A percentile compares a stretch with the other conserved stretches of the same genome.
These are phyloP conservation scores for Eurystomus glaucurus DNA, from an alignment of 2,797 vertebrate genomes.

Conservation along the genomic window DNA sequence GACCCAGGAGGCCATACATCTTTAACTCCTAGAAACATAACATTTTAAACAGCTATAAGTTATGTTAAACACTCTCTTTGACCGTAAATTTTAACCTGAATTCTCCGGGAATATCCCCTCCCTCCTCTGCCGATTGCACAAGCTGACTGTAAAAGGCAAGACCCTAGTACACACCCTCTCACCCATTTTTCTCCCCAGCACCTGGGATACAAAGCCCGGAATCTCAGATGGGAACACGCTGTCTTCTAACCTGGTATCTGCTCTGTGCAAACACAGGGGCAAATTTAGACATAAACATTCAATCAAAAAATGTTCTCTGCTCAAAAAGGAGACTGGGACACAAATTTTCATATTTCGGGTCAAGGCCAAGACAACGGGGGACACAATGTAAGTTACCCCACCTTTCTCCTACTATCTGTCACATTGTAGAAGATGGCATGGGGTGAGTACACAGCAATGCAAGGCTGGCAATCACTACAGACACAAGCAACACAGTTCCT, in stretches of 20 bases:
- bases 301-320: background rate
- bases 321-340: background rate
- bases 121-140: background rate
- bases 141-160: background rate
- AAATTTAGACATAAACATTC: background rate
- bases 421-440: background rate
- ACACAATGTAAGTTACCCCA: background rate
- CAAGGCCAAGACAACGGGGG: background rate
- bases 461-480: background rate
- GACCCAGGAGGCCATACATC: background rate
- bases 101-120: background rate
- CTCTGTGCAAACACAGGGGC: background rate
- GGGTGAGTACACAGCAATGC: background rate
- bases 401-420: background rate
- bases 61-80: background rate
- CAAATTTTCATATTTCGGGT: background rate
- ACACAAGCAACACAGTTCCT: background rate
- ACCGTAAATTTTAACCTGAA: background rate
- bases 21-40: background rate
- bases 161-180: background rate
- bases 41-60: background rate
- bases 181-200: background rate
- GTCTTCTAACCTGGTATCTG: background rate
- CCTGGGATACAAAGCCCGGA: background rate
- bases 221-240: accelerated